These are phyloP conservation scores for Ailurus styani DNA, from an alignment of 2,113 vertebrate genomes.

Conservation along the genomic window DNA sequence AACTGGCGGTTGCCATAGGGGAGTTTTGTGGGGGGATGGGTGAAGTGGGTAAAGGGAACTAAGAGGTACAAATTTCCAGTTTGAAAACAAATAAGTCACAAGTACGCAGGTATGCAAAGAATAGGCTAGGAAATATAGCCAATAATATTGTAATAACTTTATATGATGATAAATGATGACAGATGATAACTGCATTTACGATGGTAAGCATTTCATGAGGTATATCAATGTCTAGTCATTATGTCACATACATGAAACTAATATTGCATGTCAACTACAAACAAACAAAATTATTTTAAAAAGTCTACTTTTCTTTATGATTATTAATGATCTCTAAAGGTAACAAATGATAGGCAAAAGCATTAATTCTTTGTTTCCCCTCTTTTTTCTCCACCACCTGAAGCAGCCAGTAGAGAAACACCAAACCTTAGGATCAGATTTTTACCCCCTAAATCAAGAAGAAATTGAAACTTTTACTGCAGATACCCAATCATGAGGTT, in stretches of 20 bases:
- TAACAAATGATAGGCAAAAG: not conserved
- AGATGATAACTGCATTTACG: not conserved
- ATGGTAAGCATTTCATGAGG: not conserved
- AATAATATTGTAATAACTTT: not conserved
- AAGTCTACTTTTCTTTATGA: not conserved
- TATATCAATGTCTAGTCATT: not conserved
- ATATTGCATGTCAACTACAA: not conserved
- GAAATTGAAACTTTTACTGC: not conserved
- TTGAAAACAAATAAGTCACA: not conserved
- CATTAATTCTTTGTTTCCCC: not conserved
- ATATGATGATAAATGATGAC: not conserved
- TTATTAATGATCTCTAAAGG: not conserved
- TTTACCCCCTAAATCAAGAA: not conserved
- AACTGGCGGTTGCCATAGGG: not conserved
- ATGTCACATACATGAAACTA: not conserved
- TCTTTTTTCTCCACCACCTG: not conserved
- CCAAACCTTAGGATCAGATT: not conserved
- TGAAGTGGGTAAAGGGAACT: not conserved
- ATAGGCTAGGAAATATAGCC: not conserved
- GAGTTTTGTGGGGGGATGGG: not conserved
- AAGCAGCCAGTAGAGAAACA: not conserved
- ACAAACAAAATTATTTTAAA: not conserved
- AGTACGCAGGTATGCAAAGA: not conserved
- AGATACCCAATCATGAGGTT: not conserved
- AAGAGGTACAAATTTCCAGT: not conserved